Conservation (phyloP, 2,888 invertebrate genomes). For the Allacma fusca region DNA sequence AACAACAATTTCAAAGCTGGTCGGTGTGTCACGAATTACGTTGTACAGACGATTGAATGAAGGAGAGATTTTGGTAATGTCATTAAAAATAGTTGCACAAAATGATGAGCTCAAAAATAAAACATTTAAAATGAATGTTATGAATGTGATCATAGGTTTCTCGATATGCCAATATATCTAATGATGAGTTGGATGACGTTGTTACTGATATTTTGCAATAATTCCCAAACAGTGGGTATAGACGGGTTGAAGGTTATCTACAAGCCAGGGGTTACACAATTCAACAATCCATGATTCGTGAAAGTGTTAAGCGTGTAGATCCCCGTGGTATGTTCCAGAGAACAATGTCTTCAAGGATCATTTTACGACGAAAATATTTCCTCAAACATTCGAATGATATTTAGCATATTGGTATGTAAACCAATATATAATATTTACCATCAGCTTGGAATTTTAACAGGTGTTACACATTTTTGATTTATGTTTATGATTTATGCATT, state of each 20-base stretch:
- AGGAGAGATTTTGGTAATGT: no score
- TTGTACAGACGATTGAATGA: no score
- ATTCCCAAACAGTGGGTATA: constrained; percentile 52
- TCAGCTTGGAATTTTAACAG: neutral
- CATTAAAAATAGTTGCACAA: no score
- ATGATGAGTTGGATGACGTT: neutral
- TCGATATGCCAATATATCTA: no score
- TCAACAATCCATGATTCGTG: constrained; percentile 27
- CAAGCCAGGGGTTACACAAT: constrained; percentile 32
- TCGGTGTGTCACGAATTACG: no score
- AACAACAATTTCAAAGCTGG: no score
- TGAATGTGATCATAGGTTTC: no score
- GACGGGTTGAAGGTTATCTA: constrained; percentile 50
- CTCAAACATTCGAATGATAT: constrained; percentile 48
- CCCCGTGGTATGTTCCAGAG: constrained; percentile 46
- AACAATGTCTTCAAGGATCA: constrained; percentile 42
- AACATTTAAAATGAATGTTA: no score
- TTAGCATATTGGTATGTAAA: constrained; percentile 48
- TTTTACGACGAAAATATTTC: constrained; percentile 46
- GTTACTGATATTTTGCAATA: neutral
- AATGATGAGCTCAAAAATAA: no score
- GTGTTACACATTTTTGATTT: no score
- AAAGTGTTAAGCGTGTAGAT: constrained; percentile 44
- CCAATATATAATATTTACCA: no score
- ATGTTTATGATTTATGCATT: neutral